Evolutionary conservation across 2,113 vertebrate species (phyloP), one percentile per base, ranked within the genome.

Genomic region (Phalacrocorax pelagicus): DNA sequence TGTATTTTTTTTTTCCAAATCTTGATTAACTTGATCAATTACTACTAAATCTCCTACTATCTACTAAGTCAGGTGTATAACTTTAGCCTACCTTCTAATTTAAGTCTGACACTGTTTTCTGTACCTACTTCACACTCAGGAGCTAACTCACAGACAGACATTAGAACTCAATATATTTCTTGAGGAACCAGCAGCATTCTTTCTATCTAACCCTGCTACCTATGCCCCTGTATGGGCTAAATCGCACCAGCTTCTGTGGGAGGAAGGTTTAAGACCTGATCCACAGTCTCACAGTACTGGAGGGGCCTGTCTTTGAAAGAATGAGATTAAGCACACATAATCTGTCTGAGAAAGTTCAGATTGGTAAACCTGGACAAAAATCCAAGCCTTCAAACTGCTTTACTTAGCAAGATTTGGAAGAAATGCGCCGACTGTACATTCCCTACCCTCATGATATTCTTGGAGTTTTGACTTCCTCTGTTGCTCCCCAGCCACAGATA

Each of bases 401-500:
- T 55, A 81, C 96, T 97, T 89, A 92, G 94, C 77, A 89, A 83
- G 72, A 88, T 81, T 81, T 52, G 36, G 75, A 42, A 96, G 86
- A 96, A 97, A 94, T 18, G 69, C 17, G 6, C 44, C 23, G 30
- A 93, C 83, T 59, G 32, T 84, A 82, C 81, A 85, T 94, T 96
- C 93, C 52, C 96, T 95, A 29, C 26, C 40, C 63, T 96, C 74
- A 36, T 94, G 96, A 95, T 74, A 81, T 89, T 94, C 90, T 88
- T 55, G 72, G 84, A 96, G 83, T 90, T 97, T 97, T 86, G 97
- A 94, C 79, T 96, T 96, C 94, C 92, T 92, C 92, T 89, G 84
- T 59, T 97, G 91, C 85, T 97, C 92, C 96, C 86, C 17, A 78
- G 95, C 91, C 86, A 96, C 90, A 97, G 96, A 97, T 97, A 98